Evolutionary conservation across 2,113 vertebrate genomes (phyloP).

Genomic region (Canis aureus): DNA sequence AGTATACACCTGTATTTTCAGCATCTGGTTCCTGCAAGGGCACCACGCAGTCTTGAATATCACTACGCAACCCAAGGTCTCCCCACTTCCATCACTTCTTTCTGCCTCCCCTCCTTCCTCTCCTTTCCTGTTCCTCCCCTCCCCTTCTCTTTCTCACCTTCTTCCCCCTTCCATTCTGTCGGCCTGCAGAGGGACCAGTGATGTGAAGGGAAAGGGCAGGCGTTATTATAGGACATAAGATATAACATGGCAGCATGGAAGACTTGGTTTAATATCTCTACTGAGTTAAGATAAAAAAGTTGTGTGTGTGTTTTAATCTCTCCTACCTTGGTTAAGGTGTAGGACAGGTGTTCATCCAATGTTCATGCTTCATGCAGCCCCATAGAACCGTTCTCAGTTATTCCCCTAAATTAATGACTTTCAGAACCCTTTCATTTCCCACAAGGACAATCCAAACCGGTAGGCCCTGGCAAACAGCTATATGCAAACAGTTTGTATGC

Average conservation of each 20-base stretch:
- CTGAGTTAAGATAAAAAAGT: not conserved
- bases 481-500: not conserved
- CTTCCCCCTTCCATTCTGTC: not conserved
- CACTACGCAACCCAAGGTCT: too few relatives aligned
- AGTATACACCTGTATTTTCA: not conserved
- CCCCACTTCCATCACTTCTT: too few relatives aligned
- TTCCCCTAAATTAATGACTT: not conserved
- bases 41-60: not conserved
- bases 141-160: too few relatives aligned
- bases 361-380: not conserved
- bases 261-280: not conserved
- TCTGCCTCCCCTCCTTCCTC: not conserved
- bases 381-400: not conserved
- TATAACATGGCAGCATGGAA: too few relatives aligned
- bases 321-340: not conserved
- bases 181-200: not conserved
- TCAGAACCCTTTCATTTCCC: not conserved
- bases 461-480: not conserved
- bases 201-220: accelerated
- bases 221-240: not conserved
- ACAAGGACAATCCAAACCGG: not conserved
- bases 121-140: too few relatives aligned
- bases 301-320: not conserved
- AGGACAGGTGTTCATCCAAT: not conserved
- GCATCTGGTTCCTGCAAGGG: not conserved